phyloP scores from a whole-genome alignment of 2,888 invertebrate genomes.

The Andrena flavipes region DNA sequence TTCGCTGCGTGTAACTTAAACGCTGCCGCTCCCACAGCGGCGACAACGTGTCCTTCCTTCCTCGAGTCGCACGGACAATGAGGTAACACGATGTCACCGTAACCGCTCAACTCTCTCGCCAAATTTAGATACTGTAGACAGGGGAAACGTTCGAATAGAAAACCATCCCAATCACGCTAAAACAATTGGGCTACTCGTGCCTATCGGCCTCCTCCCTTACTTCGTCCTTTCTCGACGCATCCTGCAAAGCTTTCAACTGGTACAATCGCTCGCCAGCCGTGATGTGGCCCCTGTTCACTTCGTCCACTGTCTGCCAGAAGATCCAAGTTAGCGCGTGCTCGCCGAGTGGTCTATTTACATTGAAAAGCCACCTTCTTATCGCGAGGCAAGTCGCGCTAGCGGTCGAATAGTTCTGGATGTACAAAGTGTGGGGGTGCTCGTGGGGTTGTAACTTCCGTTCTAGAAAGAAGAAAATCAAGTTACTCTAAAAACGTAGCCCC shows the following conservation, averaged over 20 bases:
- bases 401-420: constrained; percentile 99
- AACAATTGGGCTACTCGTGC: not conserved
- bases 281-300: constrained; percentile 97
- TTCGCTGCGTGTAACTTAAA: constrained; percentile 94
- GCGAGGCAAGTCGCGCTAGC: constrained; percentile 97
- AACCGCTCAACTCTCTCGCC: constrained; percentile 95
- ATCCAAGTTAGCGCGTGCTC: constrained; percentile 93
- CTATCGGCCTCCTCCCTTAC: constrained; percentile 79
- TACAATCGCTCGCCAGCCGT: constrained; percentile 96
- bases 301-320: constrained; percentile 97
- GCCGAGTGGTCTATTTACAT: constrained; percentile 89
- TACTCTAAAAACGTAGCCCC: not conserved
- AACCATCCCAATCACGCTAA: not conserved
- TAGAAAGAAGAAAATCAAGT: constrained; percentile 81
- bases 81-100: constrained; percentile 97
- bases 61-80: constrained; percentile 96
- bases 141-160: not conserved
- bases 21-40: constrained; percentile 88
- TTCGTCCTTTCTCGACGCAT: constrained; percentile 93
- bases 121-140: constrained; percentile 90
- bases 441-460: constrained; percentile 96
- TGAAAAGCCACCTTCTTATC: constrained; percentile 95
- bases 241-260: constrained; percentile 98
- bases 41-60: constrained; percentile 94
- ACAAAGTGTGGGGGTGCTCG: constrained; percentile 98